Conservation (phyloP, 2,797 vertebrate genomes). For the Sardinella longiceps region DNA sequence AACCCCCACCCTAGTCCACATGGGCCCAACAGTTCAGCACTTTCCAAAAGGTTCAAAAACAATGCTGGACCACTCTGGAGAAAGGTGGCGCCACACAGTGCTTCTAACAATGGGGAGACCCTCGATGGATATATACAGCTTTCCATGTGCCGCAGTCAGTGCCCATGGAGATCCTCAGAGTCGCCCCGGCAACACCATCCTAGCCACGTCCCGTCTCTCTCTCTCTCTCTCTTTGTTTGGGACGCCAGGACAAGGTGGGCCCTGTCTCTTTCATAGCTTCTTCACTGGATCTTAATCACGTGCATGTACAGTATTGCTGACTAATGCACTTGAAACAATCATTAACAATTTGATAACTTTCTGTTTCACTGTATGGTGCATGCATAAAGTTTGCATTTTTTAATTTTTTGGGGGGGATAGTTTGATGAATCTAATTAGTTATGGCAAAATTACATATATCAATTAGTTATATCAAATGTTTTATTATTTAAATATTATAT, state of each 20-base stretch:
- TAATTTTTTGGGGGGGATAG: too few species aligned
- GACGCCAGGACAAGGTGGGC: conserved; percentile 3
- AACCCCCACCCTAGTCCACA: conserved; percentile 51
- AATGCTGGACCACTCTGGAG: conserved; percentile 65
- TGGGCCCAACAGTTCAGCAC: conserved; percentile 70
- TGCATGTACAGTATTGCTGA: background rate
- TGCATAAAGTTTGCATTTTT: background rate
- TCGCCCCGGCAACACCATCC: background rate
- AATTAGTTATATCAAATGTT: too few species aligned
- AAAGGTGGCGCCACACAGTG: conserved; percentile 58
- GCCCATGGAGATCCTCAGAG: background rate
- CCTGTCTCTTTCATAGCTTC: background rate
- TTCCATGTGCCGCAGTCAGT: conserved; percentile 37
- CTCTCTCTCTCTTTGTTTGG: background rate
- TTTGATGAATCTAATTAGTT: background rate
- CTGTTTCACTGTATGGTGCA: background rate
- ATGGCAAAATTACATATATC: too few species aligned
- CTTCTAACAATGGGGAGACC: conserved; percentile 60
- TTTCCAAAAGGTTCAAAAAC: conserved; percentile 71
- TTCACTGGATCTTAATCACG: background rate
- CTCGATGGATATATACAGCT: conserved; percentile 58
- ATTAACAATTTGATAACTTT: background rate
- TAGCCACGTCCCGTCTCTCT: background rate
- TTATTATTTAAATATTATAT: background rate
- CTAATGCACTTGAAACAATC: background rate